Evolutionary conservation across 2,888 invertebrate genomes (phyloP).

Genomic region (Aspidiotus rigidus): DNA sequence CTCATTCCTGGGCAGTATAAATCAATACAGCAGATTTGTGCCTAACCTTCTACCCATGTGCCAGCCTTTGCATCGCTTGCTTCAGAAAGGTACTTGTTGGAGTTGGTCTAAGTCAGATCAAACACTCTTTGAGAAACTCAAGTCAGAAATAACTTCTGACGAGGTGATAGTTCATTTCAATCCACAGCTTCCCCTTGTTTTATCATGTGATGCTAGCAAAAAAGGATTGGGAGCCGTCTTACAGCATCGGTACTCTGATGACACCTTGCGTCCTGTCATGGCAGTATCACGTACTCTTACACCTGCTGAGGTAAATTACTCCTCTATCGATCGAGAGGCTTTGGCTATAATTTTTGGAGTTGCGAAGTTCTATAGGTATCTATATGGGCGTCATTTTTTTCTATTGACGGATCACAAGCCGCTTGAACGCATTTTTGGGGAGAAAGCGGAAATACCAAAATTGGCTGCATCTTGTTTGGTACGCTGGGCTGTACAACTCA

Average conservation of each 20-base stretch:
- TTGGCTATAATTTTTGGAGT: constrained; percentile 20
- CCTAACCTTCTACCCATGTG: too few relatives aligned
- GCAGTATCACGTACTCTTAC: constrained; percentile 18
- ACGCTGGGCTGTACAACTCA: constrained; percentile 20
- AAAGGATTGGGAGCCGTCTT: neutral
- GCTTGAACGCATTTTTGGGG: constrained; percentile 16
- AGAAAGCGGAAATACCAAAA: constrained; percentile 17
- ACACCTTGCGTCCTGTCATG: neutral
- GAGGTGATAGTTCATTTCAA: too few relatives aligned
- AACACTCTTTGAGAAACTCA: too few relatives aligned
- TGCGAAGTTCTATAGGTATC: constrained; percentile 11
- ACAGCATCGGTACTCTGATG: constrained; percentile 6
- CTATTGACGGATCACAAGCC: constrained; percentile 27
- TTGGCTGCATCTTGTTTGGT: constrained; percentile 12
- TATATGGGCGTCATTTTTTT: constrained; percentile 11
- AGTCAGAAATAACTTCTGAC: too few relatives aligned
- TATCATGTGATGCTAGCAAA: too few relatives aligned
- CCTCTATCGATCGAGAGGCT: constrained; percentile 12
- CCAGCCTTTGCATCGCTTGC: too few relatives aligned
- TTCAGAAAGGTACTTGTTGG: too few relatives aligned
- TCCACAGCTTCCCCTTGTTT: too few relatives aligned
- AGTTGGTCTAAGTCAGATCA: too few relatives aligned
- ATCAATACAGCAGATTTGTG: too few relatives aligned
- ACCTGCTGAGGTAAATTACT: constrained; percentile 14
- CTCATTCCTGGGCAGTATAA: too few relatives aligned